These are phyloP conservation scores for Lepus oiostolus DNA, from an alignment of 2,797 vertebrate genomes.

Conservation along the genomic window DNA sequence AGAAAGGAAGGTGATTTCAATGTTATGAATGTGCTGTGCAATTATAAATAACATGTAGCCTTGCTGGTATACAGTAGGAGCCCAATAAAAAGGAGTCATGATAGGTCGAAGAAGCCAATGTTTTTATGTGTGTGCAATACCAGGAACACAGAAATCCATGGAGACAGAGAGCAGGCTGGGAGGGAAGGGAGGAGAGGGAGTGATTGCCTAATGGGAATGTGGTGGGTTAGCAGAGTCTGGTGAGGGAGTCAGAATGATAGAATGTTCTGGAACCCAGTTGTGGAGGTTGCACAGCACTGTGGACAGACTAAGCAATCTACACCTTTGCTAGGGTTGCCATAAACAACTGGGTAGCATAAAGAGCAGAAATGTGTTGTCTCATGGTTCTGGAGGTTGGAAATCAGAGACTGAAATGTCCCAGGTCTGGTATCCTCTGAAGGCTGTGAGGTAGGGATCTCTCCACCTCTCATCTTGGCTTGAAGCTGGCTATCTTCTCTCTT, in stretches of 20 bases:
- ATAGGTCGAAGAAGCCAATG: background rate
- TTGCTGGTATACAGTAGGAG: background rate
- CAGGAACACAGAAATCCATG: background rate
- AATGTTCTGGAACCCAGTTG: background rate
- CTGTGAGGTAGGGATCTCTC: background rate
- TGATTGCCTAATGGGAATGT: too few relatives aligned
- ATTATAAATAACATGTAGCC: background rate
- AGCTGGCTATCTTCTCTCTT: background rate
- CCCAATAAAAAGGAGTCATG: background rate
- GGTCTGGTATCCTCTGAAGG: background rate
- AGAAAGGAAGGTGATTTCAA: conserved; percentile 33
- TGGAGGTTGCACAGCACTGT: too few relatives aligned
- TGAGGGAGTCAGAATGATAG: background rate
- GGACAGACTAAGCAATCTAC: background rate
- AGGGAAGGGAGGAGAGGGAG: background rate
- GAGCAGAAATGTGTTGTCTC: background rate
- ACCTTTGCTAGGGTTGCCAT: background rate
- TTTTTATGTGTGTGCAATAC: background rate
- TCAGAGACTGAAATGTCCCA: background rate
- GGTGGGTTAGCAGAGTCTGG: too few relatives aligned
- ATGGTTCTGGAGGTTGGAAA: background rate
- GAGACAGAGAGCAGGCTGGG: background rate
- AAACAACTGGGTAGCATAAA: background rate
- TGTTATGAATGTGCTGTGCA: background rate
- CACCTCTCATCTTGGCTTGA: background rate